Evolutionary conservation across 2,113 vertebrate genomes (phyloP).

Genomic region (Vidua chalybeata): DNA sequence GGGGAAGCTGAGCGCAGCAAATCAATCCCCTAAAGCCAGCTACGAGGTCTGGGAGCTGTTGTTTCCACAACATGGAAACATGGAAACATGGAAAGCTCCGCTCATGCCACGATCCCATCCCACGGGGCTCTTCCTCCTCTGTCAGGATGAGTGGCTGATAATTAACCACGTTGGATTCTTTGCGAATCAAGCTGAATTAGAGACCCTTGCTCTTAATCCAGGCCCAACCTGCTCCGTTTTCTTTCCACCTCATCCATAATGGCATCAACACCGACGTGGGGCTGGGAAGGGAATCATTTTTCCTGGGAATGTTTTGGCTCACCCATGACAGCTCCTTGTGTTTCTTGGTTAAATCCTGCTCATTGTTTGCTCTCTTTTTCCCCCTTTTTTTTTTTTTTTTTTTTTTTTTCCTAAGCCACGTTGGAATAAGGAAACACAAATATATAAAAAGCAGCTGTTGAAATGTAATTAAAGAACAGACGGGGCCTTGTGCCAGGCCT

Average conservation of each 20-base stretch:
- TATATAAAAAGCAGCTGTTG: constrained; percentile 71
- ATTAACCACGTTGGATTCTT: neutral
- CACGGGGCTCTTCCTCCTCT: rapidly evolving
- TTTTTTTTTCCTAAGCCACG: neutral
- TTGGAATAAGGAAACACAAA: constrained; percentile 66
- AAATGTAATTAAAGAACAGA: constrained; percentile 72
- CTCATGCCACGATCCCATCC: neutral
- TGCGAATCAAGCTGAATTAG: neutral
- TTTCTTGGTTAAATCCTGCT: constrained; percentile 39
- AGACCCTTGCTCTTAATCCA: neutral
- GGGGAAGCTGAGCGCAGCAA: neutral
- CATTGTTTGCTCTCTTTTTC: neutral
- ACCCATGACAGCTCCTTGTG: constrained; percentile 5
- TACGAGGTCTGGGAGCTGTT: neutral
- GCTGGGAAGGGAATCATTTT: constrained; percentile 19
- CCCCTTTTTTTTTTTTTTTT: rapidly evolving
- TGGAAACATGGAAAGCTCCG: neutral
- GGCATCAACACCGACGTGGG: neutral
- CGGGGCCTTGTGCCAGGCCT: constrained; percentile 55
- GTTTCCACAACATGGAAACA: too few relatives aligned
- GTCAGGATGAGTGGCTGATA: neutral
- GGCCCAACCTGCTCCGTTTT: neutral
- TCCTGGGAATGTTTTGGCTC: constrained; percentile 43
- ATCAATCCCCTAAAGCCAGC: neutral
- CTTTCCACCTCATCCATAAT: neutral